Evolutionary conservation across 2,888 invertebrate genomes (phyloP).

Genomic region (Melieria picta): DNA sequence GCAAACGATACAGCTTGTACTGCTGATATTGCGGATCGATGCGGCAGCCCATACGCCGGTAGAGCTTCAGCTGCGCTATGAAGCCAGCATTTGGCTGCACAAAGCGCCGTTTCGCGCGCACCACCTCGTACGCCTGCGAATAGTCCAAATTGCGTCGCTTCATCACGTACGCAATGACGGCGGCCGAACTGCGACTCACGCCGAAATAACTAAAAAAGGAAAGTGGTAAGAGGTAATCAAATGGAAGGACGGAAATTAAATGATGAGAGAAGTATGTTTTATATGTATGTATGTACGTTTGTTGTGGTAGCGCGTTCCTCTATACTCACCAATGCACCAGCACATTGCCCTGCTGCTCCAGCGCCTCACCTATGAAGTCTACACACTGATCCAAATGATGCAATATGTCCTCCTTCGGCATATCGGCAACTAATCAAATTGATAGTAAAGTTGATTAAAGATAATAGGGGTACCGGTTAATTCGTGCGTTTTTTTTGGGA

Average conservation of each 20-base stretch:
- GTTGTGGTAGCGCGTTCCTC: slow-evolving; percentile 1
- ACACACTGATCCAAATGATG: slow-evolving; percentile 81
- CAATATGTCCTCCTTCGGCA: slow-evolving; percentile 85
- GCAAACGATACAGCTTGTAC: slow-evolving; percentile 79
- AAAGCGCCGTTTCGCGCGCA: slow-evolving; percentile 77
- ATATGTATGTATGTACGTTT: background rate
- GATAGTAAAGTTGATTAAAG: slow-evolving; percentile 32
- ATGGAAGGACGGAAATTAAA: background rate
- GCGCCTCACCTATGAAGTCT: slow-evolving; percentile 78
- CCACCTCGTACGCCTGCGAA: slow-evolving; percentile 75
- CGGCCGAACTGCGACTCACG: slow-evolving; percentile 87
- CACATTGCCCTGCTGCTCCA: slow-evolving; percentile 73
- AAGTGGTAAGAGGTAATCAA: background rate
- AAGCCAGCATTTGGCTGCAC: slow-evolving; percentile 86
- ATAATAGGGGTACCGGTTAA: too few species aligned
- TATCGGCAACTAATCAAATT: slow-evolving; percentile 75
- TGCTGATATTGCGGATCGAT: slow-evolving; percentile 76
- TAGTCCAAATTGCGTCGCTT: slow-evolving; percentile 80
- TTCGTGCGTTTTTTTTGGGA: too few species aligned
- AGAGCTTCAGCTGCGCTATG: slow-evolving; percentile 79
- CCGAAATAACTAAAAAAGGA: slow-evolving; percentile 79
- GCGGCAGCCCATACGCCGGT: slow-evolving; percentile 79
- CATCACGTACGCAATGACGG: slow-evolving; percentile 90
- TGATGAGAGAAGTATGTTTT: slow-evolving; percentile 12
- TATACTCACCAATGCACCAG: slow-evolving; percentile 84